These are phyloP conservation scores for Camelus dromedarius DNA, from an alignment of 2,113 vertebrate genomes.

Conservation along the genomic window DNA sequence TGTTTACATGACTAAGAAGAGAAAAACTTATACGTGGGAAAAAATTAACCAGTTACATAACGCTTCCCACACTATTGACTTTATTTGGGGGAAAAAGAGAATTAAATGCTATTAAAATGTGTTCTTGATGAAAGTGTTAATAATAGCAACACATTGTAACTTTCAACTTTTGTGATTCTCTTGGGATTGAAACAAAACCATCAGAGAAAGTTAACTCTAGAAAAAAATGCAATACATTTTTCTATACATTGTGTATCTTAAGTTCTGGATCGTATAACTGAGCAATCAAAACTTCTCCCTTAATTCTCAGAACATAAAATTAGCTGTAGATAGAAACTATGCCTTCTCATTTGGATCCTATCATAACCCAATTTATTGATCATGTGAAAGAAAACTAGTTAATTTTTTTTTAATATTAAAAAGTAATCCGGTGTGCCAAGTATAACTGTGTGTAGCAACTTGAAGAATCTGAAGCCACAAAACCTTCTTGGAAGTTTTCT, in stretches of 20 bases:
- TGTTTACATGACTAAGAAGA: slow-evolving; percentile 68
- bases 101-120: slow-evolving; percentile 66
- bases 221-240: slow-evolving; percentile 32
- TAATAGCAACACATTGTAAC: slow-evolving; percentile 20
- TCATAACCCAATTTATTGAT: not conserved
- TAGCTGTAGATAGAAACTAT: not conserved
- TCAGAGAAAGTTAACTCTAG: not conserved
- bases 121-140: slow-evolving; percentile 62
- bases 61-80: slow-evolving; percentile 45
- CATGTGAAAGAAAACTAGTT: not conserved
- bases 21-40: not conserved
- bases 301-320: not conserved
- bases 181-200: slow-evolving; percentile 51
- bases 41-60: slow-evolving; percentile 68
- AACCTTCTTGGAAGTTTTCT: no score
- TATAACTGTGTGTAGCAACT: not conserved
- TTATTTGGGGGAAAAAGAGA: slow-evolving; percentile 51
- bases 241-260: not conserved
- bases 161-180: not conserved
- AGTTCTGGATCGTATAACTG: not conserved
- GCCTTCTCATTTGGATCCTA: not conserved
- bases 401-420: not conserved
- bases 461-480: not conserved
- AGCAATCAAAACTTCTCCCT: not conserved
- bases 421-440: not conserved